phyloP scores from a whole-genome alignment of 2,113 vertebrate genomes.

The Sula dactylatra region DNA sequence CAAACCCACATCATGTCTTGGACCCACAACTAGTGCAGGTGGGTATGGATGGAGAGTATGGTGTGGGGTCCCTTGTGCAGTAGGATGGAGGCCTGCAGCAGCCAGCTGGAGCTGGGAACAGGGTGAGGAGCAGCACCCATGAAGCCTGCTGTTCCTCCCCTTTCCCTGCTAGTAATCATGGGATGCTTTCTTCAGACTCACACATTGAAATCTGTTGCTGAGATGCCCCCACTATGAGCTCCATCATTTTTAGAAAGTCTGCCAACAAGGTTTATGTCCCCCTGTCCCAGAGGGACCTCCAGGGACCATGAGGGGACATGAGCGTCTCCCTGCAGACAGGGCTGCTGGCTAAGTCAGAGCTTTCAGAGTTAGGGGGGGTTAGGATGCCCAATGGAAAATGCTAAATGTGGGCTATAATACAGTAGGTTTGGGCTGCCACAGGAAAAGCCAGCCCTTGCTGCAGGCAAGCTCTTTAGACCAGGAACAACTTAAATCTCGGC shows the following conservation, averaged over 20 bases:
- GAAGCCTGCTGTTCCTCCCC: neutral
- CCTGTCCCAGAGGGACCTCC: neutral
- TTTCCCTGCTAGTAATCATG: neutral
- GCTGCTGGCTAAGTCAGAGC: neutral
- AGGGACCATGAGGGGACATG: neutral
- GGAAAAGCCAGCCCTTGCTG: neutral
- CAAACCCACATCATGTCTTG: neutral
- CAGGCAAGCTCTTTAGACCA: neutral
- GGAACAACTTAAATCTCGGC: neutral
- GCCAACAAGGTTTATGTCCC: neutral
- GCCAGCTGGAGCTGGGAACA: neutral
- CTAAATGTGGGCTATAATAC: neutral
- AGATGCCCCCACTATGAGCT: neutral
- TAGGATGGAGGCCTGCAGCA: conserved; percentile 8
- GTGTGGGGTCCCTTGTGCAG: neutral
- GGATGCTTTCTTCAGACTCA: neutral
- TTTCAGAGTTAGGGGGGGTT: neutral
- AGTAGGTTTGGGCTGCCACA: neutral
- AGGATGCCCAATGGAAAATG: neutral
- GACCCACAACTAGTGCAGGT: neutral
- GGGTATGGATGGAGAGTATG: neutral
- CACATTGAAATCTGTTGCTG: neutral
- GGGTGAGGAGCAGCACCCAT: neutral
- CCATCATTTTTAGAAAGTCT: neutral
- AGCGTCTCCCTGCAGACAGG: neutral